A percentile compares a stretch with the other conserved stretches of the same genome.
Evolutionary conservation across 2,797 vertebrate genomes (phyloP).

Genomic region (Leuciscus waleckii): DNA sequence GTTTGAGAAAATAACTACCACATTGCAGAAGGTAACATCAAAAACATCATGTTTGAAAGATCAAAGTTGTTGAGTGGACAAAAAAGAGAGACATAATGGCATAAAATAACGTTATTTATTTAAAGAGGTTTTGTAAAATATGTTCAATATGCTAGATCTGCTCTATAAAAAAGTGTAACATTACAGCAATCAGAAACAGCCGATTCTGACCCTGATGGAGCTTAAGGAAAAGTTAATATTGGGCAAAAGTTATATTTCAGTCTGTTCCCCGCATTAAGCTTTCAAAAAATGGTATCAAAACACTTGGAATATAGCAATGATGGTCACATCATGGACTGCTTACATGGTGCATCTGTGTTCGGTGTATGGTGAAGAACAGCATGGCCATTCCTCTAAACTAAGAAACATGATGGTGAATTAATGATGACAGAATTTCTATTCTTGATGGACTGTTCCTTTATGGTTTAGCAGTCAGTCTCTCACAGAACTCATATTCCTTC

Average conservation of each 20-base stretch:
- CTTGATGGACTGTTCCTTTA: slow-evolving; percentile 50
- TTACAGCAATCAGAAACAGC: not conserved
- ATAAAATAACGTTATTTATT: not conserved
- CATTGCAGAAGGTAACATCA: not conserved
- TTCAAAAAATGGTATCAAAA: not conserved
- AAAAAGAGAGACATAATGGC: not conserved
- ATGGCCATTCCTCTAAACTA: not conserved
- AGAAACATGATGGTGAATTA: not conserved
- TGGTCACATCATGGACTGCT: not conserved
- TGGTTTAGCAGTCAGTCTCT: slow-evolving; percentile 78
- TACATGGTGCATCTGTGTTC: not conserved
- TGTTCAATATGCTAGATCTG: not conserved
- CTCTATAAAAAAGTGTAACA: not conserved
- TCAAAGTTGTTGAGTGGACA: not conserved
- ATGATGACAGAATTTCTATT: not conserved
- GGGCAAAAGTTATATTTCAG: not conserved
- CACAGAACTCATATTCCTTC: slow-evolving; percentile 84
- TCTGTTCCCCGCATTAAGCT: not conserved
- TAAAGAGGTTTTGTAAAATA: not conserved
- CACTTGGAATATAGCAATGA: not conserved
- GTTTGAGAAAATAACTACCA: not conserved
- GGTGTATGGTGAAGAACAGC: not conserved
- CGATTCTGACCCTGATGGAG: not conserved
- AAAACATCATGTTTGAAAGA: not conserved
- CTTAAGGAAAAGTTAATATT: too few relatives aligned